Conservation (phyloP, 2,797 vertebrate species). For the Nyctalus aviator region DNA sequence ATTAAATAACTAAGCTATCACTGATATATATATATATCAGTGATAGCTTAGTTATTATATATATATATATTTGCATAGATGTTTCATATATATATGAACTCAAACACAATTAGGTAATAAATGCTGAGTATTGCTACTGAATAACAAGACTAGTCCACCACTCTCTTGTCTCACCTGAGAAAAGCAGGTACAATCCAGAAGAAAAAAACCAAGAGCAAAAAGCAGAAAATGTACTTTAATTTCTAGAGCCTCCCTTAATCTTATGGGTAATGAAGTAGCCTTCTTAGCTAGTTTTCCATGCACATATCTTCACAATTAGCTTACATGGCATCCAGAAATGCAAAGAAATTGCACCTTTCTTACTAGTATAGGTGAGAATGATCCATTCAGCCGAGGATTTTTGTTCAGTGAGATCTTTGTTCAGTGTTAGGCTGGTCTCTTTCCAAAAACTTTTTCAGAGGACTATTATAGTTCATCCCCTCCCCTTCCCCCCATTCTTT, state of each 20-base stretch:
- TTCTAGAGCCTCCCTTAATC: conserved; percentile 25
- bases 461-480: neutral
- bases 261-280: neutral
- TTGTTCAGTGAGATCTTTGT: conserved; percentile 23
- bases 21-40: neutral
- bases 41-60: no score
- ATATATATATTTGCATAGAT: neutral
- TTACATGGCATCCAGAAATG: neutral
- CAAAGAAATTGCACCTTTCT: neutral
- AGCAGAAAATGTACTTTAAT: conserved; percentile 20
- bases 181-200: conserved; percentile 20
- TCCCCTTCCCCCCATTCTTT: neutral
- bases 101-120: conserved; percentile 44
- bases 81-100: neutral
- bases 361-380: neutral
- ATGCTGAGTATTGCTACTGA: neutral
- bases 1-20: neutral
- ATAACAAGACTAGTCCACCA: neutral
- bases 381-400: conserved; percentile 36
- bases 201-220: neutral
- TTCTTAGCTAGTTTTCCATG: conserved; percentile 12
- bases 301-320: neutral
- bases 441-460: neutral
- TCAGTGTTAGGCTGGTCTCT: neutral
- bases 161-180: neutral